Evolutionary conservation across 1,140 invertebrate genomes (phyloP), one percentile per base, ranked within the genome.

Genomic region (Temnothorax longispinosus): DNA sequence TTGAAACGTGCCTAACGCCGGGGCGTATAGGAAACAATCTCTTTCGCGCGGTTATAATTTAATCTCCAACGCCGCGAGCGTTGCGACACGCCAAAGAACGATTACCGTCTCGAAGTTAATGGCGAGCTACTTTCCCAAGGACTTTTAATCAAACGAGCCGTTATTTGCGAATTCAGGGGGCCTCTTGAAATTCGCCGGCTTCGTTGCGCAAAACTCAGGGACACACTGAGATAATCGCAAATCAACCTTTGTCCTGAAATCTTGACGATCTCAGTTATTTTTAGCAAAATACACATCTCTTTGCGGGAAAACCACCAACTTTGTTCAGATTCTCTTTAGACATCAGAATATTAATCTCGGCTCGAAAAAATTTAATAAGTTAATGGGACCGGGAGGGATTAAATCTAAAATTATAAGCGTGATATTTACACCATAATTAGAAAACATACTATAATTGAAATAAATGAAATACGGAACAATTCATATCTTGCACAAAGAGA

Each of bases 51-150:
- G 80, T 84, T 82, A 84, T 84, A 84, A 84, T 84, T 84, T 84
- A 84, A 84, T 84, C 80, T 60, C 71, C 80, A 58, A 60, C 54
- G 44, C 21, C 52, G 52, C 52, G 27, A 44, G 41, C 67, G 54
- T 84, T 84, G 54, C 80, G 78, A 81, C 78, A 81, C 38, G 69
- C 69, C 41, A 32, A 47, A 44, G 67, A 82, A 60, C 56, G 67
- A 75, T 84, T 62, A 75, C 71, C 80, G 80, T 75, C 56, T 35
- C 35, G 44, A 52, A 32, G 41, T 76, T 75, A 88, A 87, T 74
- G 86, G 87, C 41, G 60, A 84, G 69, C 77, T 27, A 87, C 58
- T 88, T 88, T 88, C 87, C 52, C 62, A 85, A 88, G 41, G 80
- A 62, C 64, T 69, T 15, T 67, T 88, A 80, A 89, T 89, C 87